Evolutionary conservation across 2,888 invertebrate species (phyloP).

Genomic region (Halictus ligatus): DNA sequence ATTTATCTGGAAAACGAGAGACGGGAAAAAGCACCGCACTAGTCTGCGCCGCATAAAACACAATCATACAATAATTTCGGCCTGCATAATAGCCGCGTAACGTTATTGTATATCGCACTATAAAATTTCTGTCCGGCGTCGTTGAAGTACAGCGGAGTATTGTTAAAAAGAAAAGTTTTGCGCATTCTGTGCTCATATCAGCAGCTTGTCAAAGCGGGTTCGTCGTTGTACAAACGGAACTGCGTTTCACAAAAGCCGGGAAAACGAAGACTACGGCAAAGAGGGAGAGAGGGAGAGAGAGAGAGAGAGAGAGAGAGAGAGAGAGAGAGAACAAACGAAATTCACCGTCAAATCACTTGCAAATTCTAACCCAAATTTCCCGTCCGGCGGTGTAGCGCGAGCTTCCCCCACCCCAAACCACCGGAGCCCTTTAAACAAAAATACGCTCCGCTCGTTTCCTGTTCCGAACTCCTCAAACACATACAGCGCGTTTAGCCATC

Average conservation of each 20-base stretch:
- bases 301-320: neutral
- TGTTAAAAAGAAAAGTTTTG: slow-evolving; percentile 36
- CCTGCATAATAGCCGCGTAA: neutral
- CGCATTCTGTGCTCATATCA: slow-evolving; percentile 31
- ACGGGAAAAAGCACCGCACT: neutral
- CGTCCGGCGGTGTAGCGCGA: neutral
- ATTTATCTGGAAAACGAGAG: neutral
- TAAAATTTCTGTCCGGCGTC: slow-evolving; percentile 3
- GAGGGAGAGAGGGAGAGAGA: slow-evolving; percentile 1
- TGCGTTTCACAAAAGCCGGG: slow-evolving; percentile 49
- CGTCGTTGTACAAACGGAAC: slow-evolving; percentile 34
- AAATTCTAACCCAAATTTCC: slow-evolving; percentile 47
- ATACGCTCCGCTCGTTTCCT: slow-evolving; percentile 28
- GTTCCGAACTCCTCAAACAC: slow-evolving; percentile 27
- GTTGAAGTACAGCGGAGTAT: neutral
- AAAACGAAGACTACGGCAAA: slow-evolving; percentile 37
- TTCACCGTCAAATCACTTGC: slow-evolving; percentile 38
- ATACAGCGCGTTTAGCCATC: slow-evolving; percentile 25
- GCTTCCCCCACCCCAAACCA: neutral
- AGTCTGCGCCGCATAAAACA: neutral
- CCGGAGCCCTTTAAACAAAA: slow-evolving; percentile 37
- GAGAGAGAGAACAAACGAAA: neutral
- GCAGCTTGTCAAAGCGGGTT: slow-evolving; percentile 42
- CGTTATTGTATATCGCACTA: slow-evolving; percentile 4
- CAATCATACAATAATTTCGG: slow-evolving; percentile 8